Base-by-base conservation (phyloP, 2,113 vertebrate species). In the Pachycephala philippinensis region DNA sequence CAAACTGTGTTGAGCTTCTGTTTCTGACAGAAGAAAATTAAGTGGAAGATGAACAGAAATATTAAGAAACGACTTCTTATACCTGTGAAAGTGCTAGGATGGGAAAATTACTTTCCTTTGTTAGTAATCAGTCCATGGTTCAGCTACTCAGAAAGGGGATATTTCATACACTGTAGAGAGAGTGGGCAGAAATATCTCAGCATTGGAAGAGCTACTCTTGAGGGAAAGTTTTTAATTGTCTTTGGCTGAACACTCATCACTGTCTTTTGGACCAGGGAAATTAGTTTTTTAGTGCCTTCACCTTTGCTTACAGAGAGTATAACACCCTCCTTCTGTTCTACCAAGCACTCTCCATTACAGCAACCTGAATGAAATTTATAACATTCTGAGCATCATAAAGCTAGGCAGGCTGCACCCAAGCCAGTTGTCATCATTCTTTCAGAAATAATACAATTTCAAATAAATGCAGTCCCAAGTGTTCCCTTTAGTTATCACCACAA, bases 21-120 rank as follows among this genome's bases (percentile, higher is more conserved):
- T 71, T 90, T 93, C 79, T 80, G 76, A 80, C 70, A 74, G 84
- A 83, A 95, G 59, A 95, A 85, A 92, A 90, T 56, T 50, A 93
- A 84, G 68, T 79, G 33, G 75, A 90, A 96, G 60, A 65, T 52
- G 53, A 92, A 93, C 30, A 37, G 16, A 82, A 87, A 90, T 1
- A 33, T 89, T 95, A 77, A 74, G 40, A 78, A 85, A 84, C 44
- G 49, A 39, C 44, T 77, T 81, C 30, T 44, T 50, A 22, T 20
- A 63, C 27, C 53, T 35, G 15, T 64, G 56, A 52, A 94, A 59
- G 35, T 54, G 18, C 68, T 64, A 21, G 39, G 44, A 71, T 63
- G 66, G 53, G 84, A 85, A 92, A 94, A 91, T 71, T 52, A 15
- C 61, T 74, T 95, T 94, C 31, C 22, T 39, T 91, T 78, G n/a